Base-by-base conservation (phyloP, 2,888 invertebrate genomes). In the Hirtodrosophila duncani region DNA sequence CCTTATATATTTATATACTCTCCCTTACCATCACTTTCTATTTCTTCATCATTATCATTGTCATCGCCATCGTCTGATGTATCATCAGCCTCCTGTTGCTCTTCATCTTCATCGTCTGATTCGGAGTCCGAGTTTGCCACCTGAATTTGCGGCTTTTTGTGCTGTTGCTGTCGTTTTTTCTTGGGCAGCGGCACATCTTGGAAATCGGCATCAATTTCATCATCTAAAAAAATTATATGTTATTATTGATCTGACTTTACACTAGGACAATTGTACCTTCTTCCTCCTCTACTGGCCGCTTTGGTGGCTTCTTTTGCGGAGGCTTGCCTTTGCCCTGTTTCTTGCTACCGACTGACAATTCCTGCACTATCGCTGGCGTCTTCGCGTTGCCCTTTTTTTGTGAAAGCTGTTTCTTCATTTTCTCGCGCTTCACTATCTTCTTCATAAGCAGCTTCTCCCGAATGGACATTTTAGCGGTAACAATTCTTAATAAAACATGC, bases 381-480 rank as follows among this genome's bases (percentile, higher is more conserved):
- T 71, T 63, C 3, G 21, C 14, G 29, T 77, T 79, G 67, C 91
- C 91, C 65, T 91, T 87, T 65, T 91, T 94, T 45, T 90, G 90
- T 37, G 84, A 80, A 7, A 91, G 88, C 81, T 91, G 91, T 67
- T 91, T 88, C 78, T 91, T 94, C 63, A 90, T 91, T 71, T 92
- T 92, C 70, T 94, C 93, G 0, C 92, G 89, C 77, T 93, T 94
- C 62, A 91, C 93, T 20, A 94, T 93, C 87, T 94, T 94, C 44
- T 92, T 88, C 90, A 92, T 90, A 14, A 94, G 87, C 37, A 93
- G 89, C 87, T 92, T 92, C 59, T 94, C 92, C 0, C 87, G 78
- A 8, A 86, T 79, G 3, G 86, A 85, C 87, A 86, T 86, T 34
- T 67, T 66, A 3, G 18, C 7, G 9, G 34, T n/a, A 45, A 33